Evolutionary conservation across 2,797 vertebrate genomes (phyloP), one percentile per base, ranked within the genome.

Genomic region (Margarornis squamiger): DNA sequence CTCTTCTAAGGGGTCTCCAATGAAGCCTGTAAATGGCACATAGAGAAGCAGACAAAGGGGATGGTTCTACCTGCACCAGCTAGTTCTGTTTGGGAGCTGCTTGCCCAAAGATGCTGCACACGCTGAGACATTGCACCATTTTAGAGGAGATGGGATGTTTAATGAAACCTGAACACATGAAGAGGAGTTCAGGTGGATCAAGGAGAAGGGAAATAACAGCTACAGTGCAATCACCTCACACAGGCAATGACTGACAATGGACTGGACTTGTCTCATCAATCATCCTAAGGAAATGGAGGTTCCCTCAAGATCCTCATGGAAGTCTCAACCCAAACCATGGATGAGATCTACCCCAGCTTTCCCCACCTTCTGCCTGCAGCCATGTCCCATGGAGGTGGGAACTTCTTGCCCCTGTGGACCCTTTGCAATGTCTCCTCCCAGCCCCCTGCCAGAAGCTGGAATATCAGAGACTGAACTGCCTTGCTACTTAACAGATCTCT

Each of bases 401-500:
- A 19, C 3, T 62, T 63, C 62, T 55, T 43, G 14, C 20, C 51
- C 21, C 67, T 57, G 2, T 3, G 3, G 3, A 20, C 21, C 48
- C 20, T 43, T 43, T 59, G 30, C 38, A 27, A 2, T 3, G 4
- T 27, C 51, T 43, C 38, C 62, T 76, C 58, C 61, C 62, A 52
- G 27, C 21, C 38, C 45, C 52, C 52, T 78, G 5, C 24, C 57
- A 65, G 45, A 30, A 90, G 19, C n/a, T 2, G 1, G 26, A 84
- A 45, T 22, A 58, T 58, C 82, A 57, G 79, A 70, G 38, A 41
- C 41, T 39, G 54, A 91, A 68, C 55, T 29, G 41, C 39, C 55
- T 83, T 38, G 34, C 12, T 81, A 70, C 78, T 84, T 88, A 88
- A 88, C 73, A 86, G 87, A 88, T 93, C 41, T 82, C 63, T 73